A percentile compares a stretch with the other conserved stretches of the same genome.
Conservation (phyloP, 2,888 invertebrate genomes). For the Mythimna ferrago region DNA sequence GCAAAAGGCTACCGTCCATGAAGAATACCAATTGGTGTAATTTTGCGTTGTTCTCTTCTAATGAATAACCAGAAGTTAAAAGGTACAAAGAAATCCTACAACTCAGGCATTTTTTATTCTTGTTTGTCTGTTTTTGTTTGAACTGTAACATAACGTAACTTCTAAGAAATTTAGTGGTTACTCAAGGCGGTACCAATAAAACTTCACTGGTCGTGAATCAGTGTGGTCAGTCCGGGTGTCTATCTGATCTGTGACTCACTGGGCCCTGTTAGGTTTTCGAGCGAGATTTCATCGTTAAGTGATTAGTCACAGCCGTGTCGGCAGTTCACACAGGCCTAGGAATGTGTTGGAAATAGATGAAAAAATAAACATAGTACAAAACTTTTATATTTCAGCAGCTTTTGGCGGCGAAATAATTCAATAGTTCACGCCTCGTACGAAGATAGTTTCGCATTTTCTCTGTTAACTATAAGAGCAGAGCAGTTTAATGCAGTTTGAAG, state of each 20-base stretch:
- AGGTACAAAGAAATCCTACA: neutral
- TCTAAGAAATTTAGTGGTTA: constrained; percentile 43
- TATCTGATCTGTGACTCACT: constrained; percentile 74
- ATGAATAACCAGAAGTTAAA: neutral
- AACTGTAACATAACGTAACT: constrained; percentile 24
- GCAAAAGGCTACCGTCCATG: constrained; percentile 3
- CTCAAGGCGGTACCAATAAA: constrained; percentile 38
- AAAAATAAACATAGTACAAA: constrained; percentile 54
- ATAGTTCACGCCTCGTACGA: constrained; percentile 26
- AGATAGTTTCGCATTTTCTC: constrained; percentile 34
- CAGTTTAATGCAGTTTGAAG: constrained; percentile 52
- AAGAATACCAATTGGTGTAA: constrained; percentile 4
- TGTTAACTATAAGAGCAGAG: constrained; percentile 35
- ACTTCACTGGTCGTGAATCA: constrained; percentile 60
- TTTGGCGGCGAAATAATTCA: constrained; percentile 24
- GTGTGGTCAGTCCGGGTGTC: constrained; percentile 49
- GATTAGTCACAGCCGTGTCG: constrained; percentile 69
- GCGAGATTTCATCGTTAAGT: constrained; percentile 71
- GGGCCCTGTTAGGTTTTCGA: constrained; percentile 64
- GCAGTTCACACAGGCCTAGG: constrained; percentile 56
- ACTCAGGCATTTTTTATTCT: constrained; percentile 21
- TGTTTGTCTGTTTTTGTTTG: constrained; percentile 8
- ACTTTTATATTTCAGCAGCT: constrained; percentile 42
- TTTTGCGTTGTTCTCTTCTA: constrained; percentile 1
- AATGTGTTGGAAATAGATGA: constrained; percentile 65